phyloP scores from a whole-genome alignment of 2,113 vertebrate genomes.

The Grammomys dolichurus region DNA sequence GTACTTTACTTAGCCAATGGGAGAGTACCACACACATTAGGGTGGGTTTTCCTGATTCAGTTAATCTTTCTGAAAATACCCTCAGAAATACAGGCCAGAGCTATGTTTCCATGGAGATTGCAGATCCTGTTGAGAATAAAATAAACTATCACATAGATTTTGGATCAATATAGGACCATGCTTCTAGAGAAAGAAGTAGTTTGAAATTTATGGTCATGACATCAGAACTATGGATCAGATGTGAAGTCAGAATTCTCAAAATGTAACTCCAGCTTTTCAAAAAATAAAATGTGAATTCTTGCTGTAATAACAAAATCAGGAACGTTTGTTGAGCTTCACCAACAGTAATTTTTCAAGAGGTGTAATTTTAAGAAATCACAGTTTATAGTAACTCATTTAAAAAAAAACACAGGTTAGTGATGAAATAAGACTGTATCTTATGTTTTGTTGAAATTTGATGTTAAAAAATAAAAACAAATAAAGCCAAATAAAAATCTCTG shows the following conservation, averaged over 20 bases:
- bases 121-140: background rate
- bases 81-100: background rate
- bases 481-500: background rate
- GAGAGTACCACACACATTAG: background rate
- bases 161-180: background rate
- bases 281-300: background rate
- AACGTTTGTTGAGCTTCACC: slow-evolving; percentile 11
- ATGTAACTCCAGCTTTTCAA: background rate
- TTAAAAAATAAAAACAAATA: background rate
- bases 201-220: background rate
- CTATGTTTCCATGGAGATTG: background rate
- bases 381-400: background rate
- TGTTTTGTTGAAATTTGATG: background rate
- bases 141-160: background rate
- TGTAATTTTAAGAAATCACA: slow-evolving; percentile 28
- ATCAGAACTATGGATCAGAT: background rate
- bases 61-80: background rate
- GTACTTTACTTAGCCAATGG: background rate
- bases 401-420: background rate
- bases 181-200: background rate
- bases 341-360: background rate
- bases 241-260: background rate
- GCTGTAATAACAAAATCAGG: slow-evolving; percentile 32
- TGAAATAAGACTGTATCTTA: background rate
- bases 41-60: background rate